These are phyloP conservation scores for Eulemur coronatus DNA, from an alignment of 2,797 vertebrate genomes.

Conservation along the genomic window DNA sequence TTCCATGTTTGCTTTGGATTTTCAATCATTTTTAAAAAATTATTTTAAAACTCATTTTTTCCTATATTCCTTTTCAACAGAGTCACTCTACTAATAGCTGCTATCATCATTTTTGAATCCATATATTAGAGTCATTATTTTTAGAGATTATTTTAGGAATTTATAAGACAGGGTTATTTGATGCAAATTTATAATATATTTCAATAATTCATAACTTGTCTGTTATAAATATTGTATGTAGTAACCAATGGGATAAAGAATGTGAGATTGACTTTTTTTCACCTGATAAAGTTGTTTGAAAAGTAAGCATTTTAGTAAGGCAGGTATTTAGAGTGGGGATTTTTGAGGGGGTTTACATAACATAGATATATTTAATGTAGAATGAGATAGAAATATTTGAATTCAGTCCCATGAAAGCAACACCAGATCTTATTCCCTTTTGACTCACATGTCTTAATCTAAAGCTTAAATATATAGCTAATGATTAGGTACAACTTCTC, in stretches of 20 bases:
- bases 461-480: neutral
- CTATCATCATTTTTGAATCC: neutral
- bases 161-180: neutral
- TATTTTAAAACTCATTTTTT: neutral
- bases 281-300: neutral
- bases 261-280: neutral
- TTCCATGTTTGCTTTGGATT: neutral
- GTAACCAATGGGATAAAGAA: neutral
- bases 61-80: neutral
- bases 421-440: neutral
- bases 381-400: neutral
- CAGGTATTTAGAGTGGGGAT: neutral
- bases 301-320: neutral
- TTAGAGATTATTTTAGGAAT: neutral
- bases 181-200: neutral
- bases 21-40: neutral
- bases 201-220: neutral
- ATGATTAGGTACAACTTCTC: neutral
- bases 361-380: neutral
- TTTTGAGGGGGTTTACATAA: neutral
- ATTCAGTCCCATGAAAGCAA: neutral
- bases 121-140: neutral
- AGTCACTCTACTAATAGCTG: neutral
- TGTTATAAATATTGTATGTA: neutral
- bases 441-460: neutral